A percentile compares a stretch with the other conserved stretches of the same genome.
Conservation (phyloP, 2,888 invertebrate genomes). For the Eudasyphora cyanicolor region DNA sequence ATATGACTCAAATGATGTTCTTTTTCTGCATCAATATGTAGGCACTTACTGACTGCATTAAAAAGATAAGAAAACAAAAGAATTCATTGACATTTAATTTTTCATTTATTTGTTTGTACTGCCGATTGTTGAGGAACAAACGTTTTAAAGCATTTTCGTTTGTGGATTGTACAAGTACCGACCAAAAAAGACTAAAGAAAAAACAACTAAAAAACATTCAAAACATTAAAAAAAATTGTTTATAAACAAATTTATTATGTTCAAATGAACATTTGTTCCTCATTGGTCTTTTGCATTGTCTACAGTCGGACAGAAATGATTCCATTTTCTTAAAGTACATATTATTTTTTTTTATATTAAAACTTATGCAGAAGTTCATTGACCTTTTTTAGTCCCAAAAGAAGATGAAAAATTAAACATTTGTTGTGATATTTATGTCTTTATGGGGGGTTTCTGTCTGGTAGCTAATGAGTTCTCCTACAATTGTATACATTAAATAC, state of each 20-base stretch:
- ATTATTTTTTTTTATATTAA: neutral
- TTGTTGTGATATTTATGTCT: neutral
- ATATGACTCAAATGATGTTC: neutral
- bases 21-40: no score
- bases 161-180: neutral
- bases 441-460: neutral
- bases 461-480: neutral
- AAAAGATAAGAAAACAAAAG: slow-evolving; percentile 10
- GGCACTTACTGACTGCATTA: no score
- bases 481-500: neutral
- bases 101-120: neutral
- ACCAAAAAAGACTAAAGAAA: neutral
- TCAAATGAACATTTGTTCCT: neutral
- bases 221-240: slow-evolving; percentile 43
- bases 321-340: no score
- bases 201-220: neutral
- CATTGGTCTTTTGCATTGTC: slow-evolving; percentile 24
- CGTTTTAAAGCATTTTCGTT: neutral
- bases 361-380: neutral
- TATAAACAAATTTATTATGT: slow-evolving; percentile 47
- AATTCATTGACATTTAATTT: slow-evolving; percentile 15
- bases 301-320: neutral
- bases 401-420: neutral
- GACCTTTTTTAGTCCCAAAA: slow-evolving; percentile 7
- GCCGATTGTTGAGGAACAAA: neutral